Conservation (phyloP, 2,113 vertebrate genomes). For the Hyaena hyaena region DNA sequence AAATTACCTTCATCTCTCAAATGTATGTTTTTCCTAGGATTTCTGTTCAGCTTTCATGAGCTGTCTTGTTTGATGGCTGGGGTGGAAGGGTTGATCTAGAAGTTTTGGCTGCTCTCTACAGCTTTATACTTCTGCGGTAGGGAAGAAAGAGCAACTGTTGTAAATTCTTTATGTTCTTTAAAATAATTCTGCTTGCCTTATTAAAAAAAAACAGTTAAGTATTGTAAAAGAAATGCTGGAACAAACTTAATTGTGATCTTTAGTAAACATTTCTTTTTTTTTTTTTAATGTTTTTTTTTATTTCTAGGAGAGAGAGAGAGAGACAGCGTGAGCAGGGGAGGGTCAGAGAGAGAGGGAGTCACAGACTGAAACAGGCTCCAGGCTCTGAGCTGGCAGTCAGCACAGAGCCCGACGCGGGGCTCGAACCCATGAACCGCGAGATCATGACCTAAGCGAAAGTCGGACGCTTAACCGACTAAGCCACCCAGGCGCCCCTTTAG, state of each 20-base stretch:
- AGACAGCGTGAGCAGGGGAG: too few species aligned
- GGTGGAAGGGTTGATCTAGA: neutral
- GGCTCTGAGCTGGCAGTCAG: too few species aligned
- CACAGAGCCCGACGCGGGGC: too few species aligned
- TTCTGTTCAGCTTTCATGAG: slow-evolving; percentile 13
- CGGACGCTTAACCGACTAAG: too few species aligned
- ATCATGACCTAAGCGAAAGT: too few species aligned
- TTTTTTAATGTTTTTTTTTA: too few species aligned
- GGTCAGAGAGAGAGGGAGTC: too few species aligned
- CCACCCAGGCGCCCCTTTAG: too few species aligned
- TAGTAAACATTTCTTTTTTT: neutral
- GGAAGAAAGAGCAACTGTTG: neutral
- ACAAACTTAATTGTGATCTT: neutral
- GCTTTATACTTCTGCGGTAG: neutral
- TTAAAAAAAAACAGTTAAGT: neutral
- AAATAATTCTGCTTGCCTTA: neutral
- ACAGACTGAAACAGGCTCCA: too few species aligned
- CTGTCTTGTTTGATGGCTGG: neutral
- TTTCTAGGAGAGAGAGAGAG: too few species aligned
- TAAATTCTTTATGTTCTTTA: neutral
- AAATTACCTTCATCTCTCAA: neutral
- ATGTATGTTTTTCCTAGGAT: neutral
- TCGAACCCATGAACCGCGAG: too few species aligned
- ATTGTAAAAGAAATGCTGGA: neutral
- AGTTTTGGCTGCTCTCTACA: neutral